Percentiles rank a stretch among this genome's conserved stretches.
Conservation (phyloP, 2,888 invertebrate genomes). For the Odontothrips loti region DNA sequence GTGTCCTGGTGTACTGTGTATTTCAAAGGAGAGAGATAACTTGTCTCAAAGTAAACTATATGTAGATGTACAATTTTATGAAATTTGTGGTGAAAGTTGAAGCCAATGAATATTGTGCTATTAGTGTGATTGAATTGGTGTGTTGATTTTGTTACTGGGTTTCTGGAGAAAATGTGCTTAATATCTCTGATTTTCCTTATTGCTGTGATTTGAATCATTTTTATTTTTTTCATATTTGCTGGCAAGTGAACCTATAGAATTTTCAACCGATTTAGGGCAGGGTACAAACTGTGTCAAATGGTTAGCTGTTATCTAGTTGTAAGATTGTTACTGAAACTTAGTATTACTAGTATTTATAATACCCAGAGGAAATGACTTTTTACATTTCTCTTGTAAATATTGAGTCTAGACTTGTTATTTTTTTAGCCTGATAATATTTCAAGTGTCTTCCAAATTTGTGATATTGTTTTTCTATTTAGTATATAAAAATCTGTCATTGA, state of each 20-base stretch:
- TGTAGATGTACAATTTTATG: neutral
- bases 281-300: neutral
- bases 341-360: neutral
- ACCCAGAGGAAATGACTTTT: neutral
- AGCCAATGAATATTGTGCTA: neutral
- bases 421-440: slow-evolving; percentile 1
- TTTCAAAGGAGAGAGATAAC: no score
- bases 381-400: slow-evolving; percentile 3
- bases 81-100: neutral
- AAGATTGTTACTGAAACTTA: slow-evolving; percentile 6
- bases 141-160: neutral
- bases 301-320: slow-evolving; percentile 17
- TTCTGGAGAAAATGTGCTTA: neutral
- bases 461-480: neutral
- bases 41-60: no score
- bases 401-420: slow-evolving; percentile 14
- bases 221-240: neutral
- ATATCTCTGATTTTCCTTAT: neutral
- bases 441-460: slow-evolving; percentile 23
- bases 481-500: neutral
- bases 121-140: neutral
- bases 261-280: neutral
- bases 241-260: neutral
- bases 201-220: neutral
- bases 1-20: no score